Evolutionary conservation across 2,113 vertebrate species (phyloP), one percentile per base, ranked within the genome.

Genomic region (Erythrocercus mccallii): DNA sequence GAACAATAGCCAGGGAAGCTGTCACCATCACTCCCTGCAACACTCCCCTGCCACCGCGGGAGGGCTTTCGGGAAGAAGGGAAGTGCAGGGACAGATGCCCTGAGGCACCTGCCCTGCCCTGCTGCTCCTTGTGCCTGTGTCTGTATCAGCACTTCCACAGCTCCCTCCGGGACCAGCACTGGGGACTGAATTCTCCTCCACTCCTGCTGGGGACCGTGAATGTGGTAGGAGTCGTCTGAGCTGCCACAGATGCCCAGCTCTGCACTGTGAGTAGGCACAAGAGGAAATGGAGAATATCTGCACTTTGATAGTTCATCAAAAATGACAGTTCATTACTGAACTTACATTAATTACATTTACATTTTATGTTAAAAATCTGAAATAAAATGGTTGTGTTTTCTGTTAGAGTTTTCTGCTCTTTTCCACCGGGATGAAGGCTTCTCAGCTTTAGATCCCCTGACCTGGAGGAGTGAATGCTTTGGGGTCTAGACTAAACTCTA

Each of bases 1-100:
- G 47, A 33, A 23, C 45, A 25, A 6, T 4, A 14, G 27, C 6
- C 4, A 6, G n/a, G 30, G 13, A 47, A 86, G 12, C 44, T 53
- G 42, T 66, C 42, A 61, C 54, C 20, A 18, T 33, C 35, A 4
- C 35, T 54, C 44, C 42, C 22, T 15, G 28, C 25, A 54, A 10
- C 1, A 3, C 12, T 42, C 21, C 30, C 2, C 20, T 31, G 19
- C 47, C 48, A 38, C 0, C n/a, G n/a, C n/a, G n/a, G n/a, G n/a
- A n/a, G n/a, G 51, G 11, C 31, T 33, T 37, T 30, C 0, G 3
- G 81, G 37, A 66, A n/a, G n/a, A 10, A 47, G 61, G 12, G 38
- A 61, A 38, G 28, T 10, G 19, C 0, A 24, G 12, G 11, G 33
- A 3, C 37, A 68, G 73, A 58, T 35, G 27, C 7, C 45, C 5